Percentiles rank a stretch among this genome's conserved stretches.
phyloP scores from a whole-genome alignment of 2,888 invertebrate genomes.

The Phaonia tiefii region DNA sequence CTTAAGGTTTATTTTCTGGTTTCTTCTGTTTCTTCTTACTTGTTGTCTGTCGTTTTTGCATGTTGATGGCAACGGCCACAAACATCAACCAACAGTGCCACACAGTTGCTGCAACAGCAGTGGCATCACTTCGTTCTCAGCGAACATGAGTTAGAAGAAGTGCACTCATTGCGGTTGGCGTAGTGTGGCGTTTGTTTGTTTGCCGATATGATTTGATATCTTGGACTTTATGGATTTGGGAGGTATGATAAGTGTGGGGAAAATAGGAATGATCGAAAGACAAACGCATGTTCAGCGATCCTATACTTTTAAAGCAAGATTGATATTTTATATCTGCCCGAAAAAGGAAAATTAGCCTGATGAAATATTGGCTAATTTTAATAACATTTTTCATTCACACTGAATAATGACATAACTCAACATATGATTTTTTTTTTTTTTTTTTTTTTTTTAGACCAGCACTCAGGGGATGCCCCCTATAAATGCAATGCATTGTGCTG shows the following conservation, averaged over 20 bases:
- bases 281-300: neutral
- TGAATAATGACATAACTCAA: too few species aligned
- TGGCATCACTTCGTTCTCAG: slow-evolving; percentile 37
- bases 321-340: too few species aligned
- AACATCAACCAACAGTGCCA: slow-evolving; percentile 12
- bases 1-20: too few species aligned
- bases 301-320: too few species aligned
- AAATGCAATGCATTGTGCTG: too few species aligned
- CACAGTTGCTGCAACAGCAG: slow-evolving; percentile 38
- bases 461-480: too few species aligned
- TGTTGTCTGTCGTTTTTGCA: slow-evolving; percentile 10
- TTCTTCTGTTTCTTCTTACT: slow-evolving; percentile 3
- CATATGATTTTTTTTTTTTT: too few species aligned
- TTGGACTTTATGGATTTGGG: slow-evolving; percentile 12
- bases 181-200: slow-evolving; percentile 14
- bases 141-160: slow-evolving; percentile 64
- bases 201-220: slow-evolving; percentile 17
- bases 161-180: slow-evolving; percentile 65
- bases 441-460: too few species aligned
- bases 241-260: neutral
- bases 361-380: too few species aligned
- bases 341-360: too few species aligned
- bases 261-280: too few species aligned
- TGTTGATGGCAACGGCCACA: slow-evolving; percentile 21
- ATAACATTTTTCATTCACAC: too few species aligned